These are phyloP conservation scores for Notamacropus eugenii DNA, from an alignment of 2,797 vertebrate species.

Conservation along the genomic window DNA sequence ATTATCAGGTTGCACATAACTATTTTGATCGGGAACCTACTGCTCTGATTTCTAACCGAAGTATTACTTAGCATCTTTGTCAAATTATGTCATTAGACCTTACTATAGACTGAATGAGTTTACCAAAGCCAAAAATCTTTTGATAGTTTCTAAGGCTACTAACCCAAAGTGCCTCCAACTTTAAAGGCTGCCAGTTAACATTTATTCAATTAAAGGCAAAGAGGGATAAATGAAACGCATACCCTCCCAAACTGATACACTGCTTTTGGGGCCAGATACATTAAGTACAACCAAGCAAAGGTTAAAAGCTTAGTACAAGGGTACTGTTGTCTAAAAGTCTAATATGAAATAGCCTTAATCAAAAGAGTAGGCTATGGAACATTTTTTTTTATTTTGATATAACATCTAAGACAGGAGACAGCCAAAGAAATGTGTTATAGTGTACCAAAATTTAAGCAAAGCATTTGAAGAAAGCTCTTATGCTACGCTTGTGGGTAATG, in stretches of 20 bases:
- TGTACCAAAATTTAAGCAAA: neutral
- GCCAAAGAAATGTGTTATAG: neutral
- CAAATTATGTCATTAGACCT: neutral
- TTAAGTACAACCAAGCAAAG: neutral
- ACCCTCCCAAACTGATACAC: neutral
- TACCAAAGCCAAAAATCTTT: constrained; percentile 34
- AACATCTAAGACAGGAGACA: neutral
- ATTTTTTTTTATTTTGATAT: neutral
- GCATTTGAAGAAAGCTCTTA: neutral
- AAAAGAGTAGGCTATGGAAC: neutral
- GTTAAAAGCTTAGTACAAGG: neutral
- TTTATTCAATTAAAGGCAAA: constrained; percentile 13
- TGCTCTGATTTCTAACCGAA: neutral
- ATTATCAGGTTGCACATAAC: neutral
- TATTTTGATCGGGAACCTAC: neutral
- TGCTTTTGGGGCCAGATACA: neutral
- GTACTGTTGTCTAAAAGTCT: neutral
- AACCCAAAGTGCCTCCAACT: neutral
- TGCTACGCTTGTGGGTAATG: neutral
- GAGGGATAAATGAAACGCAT: neutral
- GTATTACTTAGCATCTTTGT: neutral
- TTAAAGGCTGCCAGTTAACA: neutral
- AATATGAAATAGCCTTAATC: fast-evolving
- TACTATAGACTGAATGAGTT: constrained; percentile 6
- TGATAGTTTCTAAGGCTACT: neutral